Evolutionary conservation across 2,797 vertebrate genomes (phyloP).

Genomic region (Pipistrellus pygmaeus): DNA sequence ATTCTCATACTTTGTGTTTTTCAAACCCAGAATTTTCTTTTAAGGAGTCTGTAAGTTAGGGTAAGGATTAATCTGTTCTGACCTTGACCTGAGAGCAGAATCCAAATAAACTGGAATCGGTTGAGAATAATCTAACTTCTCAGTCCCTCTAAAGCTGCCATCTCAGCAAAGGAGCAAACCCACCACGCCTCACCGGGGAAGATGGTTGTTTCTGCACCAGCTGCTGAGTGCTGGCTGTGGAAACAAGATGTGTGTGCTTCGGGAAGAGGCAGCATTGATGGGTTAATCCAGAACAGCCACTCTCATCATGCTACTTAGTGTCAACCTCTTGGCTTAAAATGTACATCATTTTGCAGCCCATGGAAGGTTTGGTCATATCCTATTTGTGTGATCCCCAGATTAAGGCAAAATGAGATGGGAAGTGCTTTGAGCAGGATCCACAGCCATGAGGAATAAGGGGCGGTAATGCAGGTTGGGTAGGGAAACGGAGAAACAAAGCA

Average conservation of each 20-base stretch:
- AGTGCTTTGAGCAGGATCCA: constrained; percentile 33
- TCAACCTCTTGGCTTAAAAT: constrained; percentile 64
- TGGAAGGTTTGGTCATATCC: constrained; percentile 45
- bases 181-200: background rate
- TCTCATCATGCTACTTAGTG: background rate
- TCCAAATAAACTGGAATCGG: constrained; percentile 14
- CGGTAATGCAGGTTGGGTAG: background rate
- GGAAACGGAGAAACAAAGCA: constrained; percentile 32
- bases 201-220: background rate
- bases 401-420: constrained; percentile 69
- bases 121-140: constrained; percentile 24
- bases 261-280: background rate
- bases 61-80: constrained; percentile 37
- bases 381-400: constrained; percentile 72
- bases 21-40: constrained; percentile 14
- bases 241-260: background rate
- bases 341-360: constrained; percentile 20
- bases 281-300: background rate
- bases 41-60: constrained; percentile 9
- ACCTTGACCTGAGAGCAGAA: background rate
- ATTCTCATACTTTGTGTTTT: constrained; percentile 2
- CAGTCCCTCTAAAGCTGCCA: background rate
- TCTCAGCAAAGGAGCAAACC: background rate
- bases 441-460: background rate
- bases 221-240: background rate